Conservation (phyloP, 2,888 invertebrate genomes). For the Cheilosia soror region DNA sequence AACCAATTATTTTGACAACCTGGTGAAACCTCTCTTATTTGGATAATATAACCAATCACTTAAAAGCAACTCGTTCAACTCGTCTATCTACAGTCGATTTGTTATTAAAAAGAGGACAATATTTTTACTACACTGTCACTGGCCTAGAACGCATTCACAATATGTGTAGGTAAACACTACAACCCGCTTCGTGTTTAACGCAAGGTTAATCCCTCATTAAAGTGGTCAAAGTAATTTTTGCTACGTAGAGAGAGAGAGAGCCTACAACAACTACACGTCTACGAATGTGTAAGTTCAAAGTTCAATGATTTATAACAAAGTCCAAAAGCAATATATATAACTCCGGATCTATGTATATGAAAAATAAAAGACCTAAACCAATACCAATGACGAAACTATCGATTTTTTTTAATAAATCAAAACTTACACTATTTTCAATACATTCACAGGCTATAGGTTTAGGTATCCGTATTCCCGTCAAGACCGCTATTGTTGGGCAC, state of each 20-base stretch:
- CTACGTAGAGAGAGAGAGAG: background rate
- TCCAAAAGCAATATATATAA: background rate
- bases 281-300: conserved; percentile 38
- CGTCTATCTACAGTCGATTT: no score
- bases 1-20: no score
- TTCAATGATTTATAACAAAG: conserved; percentile 47
- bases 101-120: no score
- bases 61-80: no score
- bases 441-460: background rate
- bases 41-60: no score
- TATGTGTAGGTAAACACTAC: background rate
- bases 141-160: background rate
- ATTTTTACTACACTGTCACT: background rate
- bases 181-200: background rate
- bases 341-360: background rate
- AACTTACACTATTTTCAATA: conserved; percentile 25
- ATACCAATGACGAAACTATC: conserved; percentile 17
- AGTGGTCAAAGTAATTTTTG: background rate
- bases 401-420: conserved; percentile 53
- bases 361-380: conserved; percentile 19
- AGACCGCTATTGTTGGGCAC: conserved; percentile 11
- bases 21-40: no score
- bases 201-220: background rate
- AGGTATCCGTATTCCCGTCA: background rate
- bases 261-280: background rate